Conservation (phyloP, 2,113 vertebrate species). For the Dipodomys merriami region DNA sequence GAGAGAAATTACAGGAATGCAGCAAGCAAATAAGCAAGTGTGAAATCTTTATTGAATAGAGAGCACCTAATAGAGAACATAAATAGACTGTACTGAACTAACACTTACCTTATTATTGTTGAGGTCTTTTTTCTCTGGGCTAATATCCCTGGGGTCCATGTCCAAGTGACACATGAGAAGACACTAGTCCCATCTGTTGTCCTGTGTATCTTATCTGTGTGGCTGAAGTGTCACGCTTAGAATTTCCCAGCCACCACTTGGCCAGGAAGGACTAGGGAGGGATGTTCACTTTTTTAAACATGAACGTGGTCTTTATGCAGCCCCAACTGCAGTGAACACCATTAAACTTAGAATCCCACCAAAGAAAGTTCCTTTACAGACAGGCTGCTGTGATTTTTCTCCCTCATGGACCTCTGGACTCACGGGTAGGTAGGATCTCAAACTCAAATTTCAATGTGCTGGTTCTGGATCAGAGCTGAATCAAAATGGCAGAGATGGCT, state of each 20-base stretch:
- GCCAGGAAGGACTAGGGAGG: not conserved
- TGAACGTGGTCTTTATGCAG: not conserved
- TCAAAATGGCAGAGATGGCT: not conserved
- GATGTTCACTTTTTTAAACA: not conserved
- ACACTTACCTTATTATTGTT: not conserved
- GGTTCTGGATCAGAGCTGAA: not conserved
- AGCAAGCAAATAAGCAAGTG: not conserved
- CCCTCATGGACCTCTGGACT: not conserved
- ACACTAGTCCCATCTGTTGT: not conserved
- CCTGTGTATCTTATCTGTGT: not conserved
- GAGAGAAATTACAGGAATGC: not conserved
- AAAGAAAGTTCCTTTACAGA: not conserved
- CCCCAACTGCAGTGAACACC: not conserved
- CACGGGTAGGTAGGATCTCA: constrained; percentile 10
- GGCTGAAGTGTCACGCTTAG: not conserved
- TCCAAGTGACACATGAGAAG: not conserved
- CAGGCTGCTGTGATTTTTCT: not conserved
- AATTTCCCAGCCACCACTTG: not conserved
- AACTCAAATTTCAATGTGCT: constrained; percentile 13
- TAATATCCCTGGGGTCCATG: not conserved
- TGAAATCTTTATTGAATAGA: constrained; percentile 40
- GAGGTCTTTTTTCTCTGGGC: constrained; percentile 2
- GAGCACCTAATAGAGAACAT: constrained; percentile 3
- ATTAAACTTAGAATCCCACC: not conserved
- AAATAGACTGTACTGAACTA: not conserved